phyloP scores from a whole-genome alignment of 1,140 invertebrate species.

The Cepaea nemoralis region DNA sequence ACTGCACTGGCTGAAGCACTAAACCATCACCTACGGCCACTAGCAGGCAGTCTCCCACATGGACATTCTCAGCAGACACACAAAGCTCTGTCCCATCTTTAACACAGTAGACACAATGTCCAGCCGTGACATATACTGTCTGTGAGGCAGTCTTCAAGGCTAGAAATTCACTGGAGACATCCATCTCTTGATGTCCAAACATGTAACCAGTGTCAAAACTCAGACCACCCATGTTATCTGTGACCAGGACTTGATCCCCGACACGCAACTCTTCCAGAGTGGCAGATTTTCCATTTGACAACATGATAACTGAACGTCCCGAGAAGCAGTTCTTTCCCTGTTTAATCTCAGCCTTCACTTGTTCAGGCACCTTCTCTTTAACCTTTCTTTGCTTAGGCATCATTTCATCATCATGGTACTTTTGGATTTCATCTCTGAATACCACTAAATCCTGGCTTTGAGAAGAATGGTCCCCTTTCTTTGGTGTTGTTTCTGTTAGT shows the following conservation, averaged over 20 bases:
- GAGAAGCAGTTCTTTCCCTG: slow-evolving; percentile 25
- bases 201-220: slow-evolving; percentile 36
- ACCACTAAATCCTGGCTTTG: neutral
- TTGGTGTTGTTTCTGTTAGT: neutral
- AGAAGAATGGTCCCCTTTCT: neutral
- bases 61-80: slow-evolving; percentile 23
- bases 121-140: neutral
- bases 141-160: neutral
- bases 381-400: neutral
- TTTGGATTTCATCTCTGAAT: neutral
- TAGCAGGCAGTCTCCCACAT: slow-evolving; percentile 11
- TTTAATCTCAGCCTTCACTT: slow-evolving; percentile 18
- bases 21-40: neutral
- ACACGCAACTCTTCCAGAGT: slow-evolving; percentile 1
- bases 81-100: slow-evolving; percentile 17
- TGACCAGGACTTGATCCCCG: slow-evolving; percentile 20
- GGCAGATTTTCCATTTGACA: slow-evolving; percentile 6
- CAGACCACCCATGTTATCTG: neutral
- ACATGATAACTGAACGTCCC: neutral
- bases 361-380: slow-evolving; percentile 21
- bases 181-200: slow-evolving; percentile 35
- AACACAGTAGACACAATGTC: slow-evolving; percentile 29
- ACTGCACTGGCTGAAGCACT: neutral
- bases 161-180: neutral
- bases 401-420: slow-evolving; percentile 12